Base-by-base conservation (phyloP, 2,797 vertebrate genomes). In the Crenuchus spilurus region DNA sequence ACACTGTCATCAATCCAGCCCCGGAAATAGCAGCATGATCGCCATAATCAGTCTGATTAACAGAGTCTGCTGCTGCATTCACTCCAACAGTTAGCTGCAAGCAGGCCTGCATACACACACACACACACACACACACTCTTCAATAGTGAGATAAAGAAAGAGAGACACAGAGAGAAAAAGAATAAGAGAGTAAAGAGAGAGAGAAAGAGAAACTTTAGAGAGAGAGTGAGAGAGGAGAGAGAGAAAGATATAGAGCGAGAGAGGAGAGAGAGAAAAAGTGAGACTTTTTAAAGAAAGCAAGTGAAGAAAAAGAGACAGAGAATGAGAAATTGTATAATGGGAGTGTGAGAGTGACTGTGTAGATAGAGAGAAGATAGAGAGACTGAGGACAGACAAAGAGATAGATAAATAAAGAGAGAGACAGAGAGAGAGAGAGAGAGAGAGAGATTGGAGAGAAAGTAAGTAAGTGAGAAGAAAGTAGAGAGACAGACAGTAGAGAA, bases 21-120 rank as follows among this genome's bases (percentile, higher is more conserved):
- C 70, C 75, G 63, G 39, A 72, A 77, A 81, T 69, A 81, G 79
- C 64, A 66, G 65, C 63, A 57, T 70, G 71, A 81, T 66, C 75
- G 71, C 71, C 52, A 76, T 69, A 72, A 77, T 81, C 76, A 77
- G 71, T 71, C 66, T 83, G 76, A 81, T 79, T 72, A 79, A 63
- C n/a, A 48, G 24, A 57, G 44, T 48, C 62, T 68, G 70, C 35
- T 39, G 49, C 41, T 24, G 62, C 62, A 69, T 72, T 39, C 62
- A 49, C 35, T 41, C 74, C 20, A 39, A 48, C 49, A 68, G 37
- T 51, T 20, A 64, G 37, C 33, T 28, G 60, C 22, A 31, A 24
- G 8, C 9, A 62, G 18, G 22, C 24, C 55, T 31, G 13, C 24
- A 51, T 13, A 42, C 20, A 28, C 31, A 46, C 20, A 46, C 30